Percentiles rank a stretch among this genome's conserved stretches.
Evolutionary conservation across 2,797 vertebrate species (phyloP).

Genomic region (Sebastes flavidus): DNA sequence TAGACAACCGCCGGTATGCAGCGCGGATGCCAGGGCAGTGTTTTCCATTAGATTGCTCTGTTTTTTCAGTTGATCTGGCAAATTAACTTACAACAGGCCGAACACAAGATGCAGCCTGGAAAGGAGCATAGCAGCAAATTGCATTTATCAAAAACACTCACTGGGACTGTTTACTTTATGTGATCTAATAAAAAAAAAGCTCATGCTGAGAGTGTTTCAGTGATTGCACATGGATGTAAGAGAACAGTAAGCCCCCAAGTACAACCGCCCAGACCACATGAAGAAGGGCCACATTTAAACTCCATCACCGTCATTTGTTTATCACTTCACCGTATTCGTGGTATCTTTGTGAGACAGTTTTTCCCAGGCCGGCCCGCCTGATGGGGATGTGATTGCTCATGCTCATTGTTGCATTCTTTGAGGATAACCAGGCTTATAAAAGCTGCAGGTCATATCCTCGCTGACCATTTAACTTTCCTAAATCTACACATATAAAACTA

Average conservation of each 20-base stretch:
- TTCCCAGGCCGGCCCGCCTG: slow-evolving; percentile 50
- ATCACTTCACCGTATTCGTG: slow-evolving; percentile 62
- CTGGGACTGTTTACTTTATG: slow-evolving; percentile 79
- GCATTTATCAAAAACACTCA: slow-evolving; percentile 84
- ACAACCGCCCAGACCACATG: slow-evolving; percentile 68
- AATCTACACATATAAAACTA: slow-evolving; percentile 45
- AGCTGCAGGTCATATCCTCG: slow-evolving; percentile 57
- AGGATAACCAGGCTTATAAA: slow-evolving; percentile 63
- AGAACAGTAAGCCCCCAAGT: slow-evolving; percentile 66
- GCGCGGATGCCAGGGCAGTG: slow-evolving; percentile 77
- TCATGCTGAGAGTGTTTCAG: slow-evolving; percentile 74
- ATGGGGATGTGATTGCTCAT: slow-evolving; percentile 65
- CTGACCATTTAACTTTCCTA: slow-evolving; percentile 34
- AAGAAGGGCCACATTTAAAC: slow-evolving; percentile 73
- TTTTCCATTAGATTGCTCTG: slow-evolving; percentile 83
- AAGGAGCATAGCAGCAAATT: slow-evolving; percentile 84
- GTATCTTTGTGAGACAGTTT: slow-evolving; percentile 68
- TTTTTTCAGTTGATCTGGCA: slow-evolving; percentile 86
- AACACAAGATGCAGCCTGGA: slow-evolving; percentile 83
- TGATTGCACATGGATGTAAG: slow-evolving; percentile 73
- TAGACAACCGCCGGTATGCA: slow-evolving; percentile 80
- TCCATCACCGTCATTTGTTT: slow-evolving; percentile 75
- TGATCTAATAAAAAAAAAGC: slow-evolving; percentile 78
- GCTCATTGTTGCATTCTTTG: slow-evolving; percentile 56
- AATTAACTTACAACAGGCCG: slow-evolving; percentile 86